Evolutionary conservation across 1,140 invertebrate genomes (phyloP), one percentile per base, ranked within the genome.

Genomic region (Temnothorax curvispinosus): DNA sequence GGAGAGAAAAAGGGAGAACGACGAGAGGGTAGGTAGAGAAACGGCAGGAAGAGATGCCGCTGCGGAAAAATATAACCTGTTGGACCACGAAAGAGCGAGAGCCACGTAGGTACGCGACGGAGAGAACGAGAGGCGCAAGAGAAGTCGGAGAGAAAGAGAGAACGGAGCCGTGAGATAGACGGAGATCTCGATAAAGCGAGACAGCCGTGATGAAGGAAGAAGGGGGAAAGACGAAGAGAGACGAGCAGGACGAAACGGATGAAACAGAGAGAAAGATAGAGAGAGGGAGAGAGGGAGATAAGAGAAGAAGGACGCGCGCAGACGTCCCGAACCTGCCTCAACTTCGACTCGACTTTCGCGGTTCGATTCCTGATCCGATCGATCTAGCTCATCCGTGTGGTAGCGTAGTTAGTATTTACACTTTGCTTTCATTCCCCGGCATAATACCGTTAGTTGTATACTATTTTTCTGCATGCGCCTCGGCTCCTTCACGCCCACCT

Each of bases 31-130:
- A 84, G 87, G 69, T 74, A 78, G 72, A 54, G 56, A 50, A 64
- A 58, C 71, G 21, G 81, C 86, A 74, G 85, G 62, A 54, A 85
- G 86, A 86, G 88, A 72, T 85, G 60, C 77, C 90, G 90, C 87
- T 93, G 47, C 38, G 93, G 93, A 95, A 94, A 94, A 94, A 94
- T 94, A 94, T 95, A 95, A 95, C 94, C 94, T 95, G 94, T 95
- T 95, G 94, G 94, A 94, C 93, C 93, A 92, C 88, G 91, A 92
- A 93, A 89, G 91, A 94, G 91, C 67, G 90, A 92, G 65, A 21
- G 15, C 81, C 27, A 65, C 58, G 64, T 64, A 76, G 69, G 77
- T 64, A 80, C 50, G 54, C 21, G 88, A 92, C 50, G 21, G 58
- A 86, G 71, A 87, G 78, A 87, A 50, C 35, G 76, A 78, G 77